Percentiles rank a stretch among this genome's conserved stretches.
phyloP scores from a whole-genome alignment of 2,113 vertebrate genomes.

The Pachyramphus minor region DNA sequence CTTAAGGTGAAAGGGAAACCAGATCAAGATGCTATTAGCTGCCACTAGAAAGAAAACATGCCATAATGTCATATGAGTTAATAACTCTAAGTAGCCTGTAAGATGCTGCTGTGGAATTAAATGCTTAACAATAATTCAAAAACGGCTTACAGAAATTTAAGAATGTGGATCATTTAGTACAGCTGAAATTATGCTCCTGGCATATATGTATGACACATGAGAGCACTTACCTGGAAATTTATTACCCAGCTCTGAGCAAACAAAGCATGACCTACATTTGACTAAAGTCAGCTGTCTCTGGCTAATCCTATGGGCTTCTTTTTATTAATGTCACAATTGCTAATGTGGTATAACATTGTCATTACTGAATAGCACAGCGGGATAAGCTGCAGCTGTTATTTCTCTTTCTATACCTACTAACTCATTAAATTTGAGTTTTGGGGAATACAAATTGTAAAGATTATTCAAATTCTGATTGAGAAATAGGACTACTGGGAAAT shows the following conservation, averaged over 20 bases:
- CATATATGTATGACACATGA: conserved; percentile 76
- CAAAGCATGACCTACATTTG: conserved; percentile 84
- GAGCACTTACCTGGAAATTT: conserved; percentile 84
- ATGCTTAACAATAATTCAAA: conserved; percentile 79
- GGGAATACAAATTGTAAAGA: conserved; percentile 75
- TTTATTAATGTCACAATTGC: conserved; percentile 83
- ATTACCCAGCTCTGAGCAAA: conserved; percentile 79
- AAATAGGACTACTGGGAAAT: conserved; percentile 73
- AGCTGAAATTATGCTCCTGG: conserved; percentile 75
- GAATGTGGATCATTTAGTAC: conserved; percentile 75
- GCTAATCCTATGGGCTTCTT: conserved; percentile 80
- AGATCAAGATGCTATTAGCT: conserved; percentile 70
- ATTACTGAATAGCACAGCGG: conserved; percentile 74
- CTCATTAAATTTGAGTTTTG: conserved; percentile 79
- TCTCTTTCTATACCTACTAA: conserved; percentile 75
- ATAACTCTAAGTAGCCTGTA: conserved; percentile 75
- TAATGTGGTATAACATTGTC: conserved; percentile 81
- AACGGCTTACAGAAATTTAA: conserved; percentile 74
- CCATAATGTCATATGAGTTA: conserved; percentile 72
- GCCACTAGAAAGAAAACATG: conserved; percentile 68
- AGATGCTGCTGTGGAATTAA: conserved; percentile 76
- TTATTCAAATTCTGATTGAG: conserved; percentile 80
- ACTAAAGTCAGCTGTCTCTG: conserved; percentile 80
- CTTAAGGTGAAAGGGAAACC: conserved; percentile 64
- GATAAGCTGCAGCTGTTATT: conserved; percentile 77